Base-by-base conservation (phyloP, 2,888 invertebrate genomes). In the Malacosoma neustria region DNA sequence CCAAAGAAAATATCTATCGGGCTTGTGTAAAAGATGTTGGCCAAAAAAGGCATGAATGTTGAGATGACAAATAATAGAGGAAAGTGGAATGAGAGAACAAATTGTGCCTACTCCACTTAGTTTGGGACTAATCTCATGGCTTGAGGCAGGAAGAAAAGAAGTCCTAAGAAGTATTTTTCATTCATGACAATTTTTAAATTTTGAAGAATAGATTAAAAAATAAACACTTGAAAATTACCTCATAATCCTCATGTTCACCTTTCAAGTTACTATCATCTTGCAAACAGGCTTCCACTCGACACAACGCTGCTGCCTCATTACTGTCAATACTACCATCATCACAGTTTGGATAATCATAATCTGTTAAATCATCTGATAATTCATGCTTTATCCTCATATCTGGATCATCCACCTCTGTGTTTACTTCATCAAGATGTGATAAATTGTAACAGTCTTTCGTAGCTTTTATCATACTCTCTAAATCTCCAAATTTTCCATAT, bases 231-330 rank as follows among this genome's bases (percentile, higher is more conserved):
- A 6, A 22, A 22, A 22, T 57, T 40, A 75, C 74, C 49, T 61
- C 59, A 54, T 49, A 49, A 7, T 29, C 43, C n/a, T 49, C 37
- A 37, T 42, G 37, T 47, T 76, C 77, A 12, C 43, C 45, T 45
- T 80, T 77, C 1, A 75, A 52, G 38, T 55, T 57, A 11, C 65
- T 41, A 11, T 70, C 66, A 34, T 80, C 80, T 31, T 69, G 70
- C 34, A 84, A 45, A 46, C 81, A 82, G 0, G 76, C 64, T 38
- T 84, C 82, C 1, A 82, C 82, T 39, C 73, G 75, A 9, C 67
- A 69, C 14, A 84, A 46, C 0, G 76, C 82, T 0, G 57, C 49
- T 0, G 72, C 74, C 3, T 81, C 79, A 43, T 66, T 65, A 39
- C 81, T 82, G 14, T 80, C 77, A 52, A 76, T 68, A 39, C 76